phyloP scores from a whole-genome alignment of 1,140 invertebrate species.

The Heliconius himera region DNA sequence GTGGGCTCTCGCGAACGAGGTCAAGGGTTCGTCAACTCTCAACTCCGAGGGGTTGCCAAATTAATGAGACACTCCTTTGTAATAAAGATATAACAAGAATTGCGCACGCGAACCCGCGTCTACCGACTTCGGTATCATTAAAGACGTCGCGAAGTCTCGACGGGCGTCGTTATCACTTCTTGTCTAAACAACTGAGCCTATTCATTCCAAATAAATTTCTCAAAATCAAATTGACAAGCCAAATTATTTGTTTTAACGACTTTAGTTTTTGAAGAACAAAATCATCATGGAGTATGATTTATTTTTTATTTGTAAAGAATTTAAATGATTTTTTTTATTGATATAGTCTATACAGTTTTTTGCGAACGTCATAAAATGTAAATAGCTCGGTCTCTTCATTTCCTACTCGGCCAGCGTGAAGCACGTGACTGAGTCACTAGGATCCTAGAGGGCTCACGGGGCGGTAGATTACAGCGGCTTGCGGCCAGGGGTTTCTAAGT shows the following conservation, averaged over 20 bases:
- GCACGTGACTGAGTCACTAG: conserved; percentile 25
- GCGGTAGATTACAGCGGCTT: conserved; percentile 64
- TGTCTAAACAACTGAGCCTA: conserved; percentile 70
- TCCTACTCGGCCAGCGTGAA: background rate
- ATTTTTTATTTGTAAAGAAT: background rate
- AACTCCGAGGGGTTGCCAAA: conserved; percentile 79
- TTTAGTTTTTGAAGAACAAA: background rate
- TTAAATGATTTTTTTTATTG: background rate
- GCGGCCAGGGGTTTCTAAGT: conserved; percentile 71
- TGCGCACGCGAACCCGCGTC: conserved; percentile 74
- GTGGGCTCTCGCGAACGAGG: conserved; percentile 72
- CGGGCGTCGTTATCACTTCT: conserved; percentile 69
- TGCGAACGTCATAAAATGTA: background rate
- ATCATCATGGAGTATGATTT: background rate
- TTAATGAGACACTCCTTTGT: conserved; percentile 82
- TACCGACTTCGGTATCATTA: conserved; percentile 75
- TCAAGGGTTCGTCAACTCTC: conserved; percentile 77
- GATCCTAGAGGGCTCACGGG: conserved; percentile 40
- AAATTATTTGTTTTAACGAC: conserved; percentile 31
- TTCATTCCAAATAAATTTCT: conserved; percentile 60
- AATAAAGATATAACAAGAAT: conserved; percentile 81
- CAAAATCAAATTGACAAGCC: conserved; percentile 41
- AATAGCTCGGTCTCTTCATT: background rate
- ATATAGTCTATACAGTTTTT: background rate
- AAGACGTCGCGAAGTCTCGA: conserved; percentile 70